Evolutionary conservation across 2,797 vertebrate genomes (phyloP), one percentile per base, ranked within the genome.

Genomic region (Cuniculus paca): DNA sequence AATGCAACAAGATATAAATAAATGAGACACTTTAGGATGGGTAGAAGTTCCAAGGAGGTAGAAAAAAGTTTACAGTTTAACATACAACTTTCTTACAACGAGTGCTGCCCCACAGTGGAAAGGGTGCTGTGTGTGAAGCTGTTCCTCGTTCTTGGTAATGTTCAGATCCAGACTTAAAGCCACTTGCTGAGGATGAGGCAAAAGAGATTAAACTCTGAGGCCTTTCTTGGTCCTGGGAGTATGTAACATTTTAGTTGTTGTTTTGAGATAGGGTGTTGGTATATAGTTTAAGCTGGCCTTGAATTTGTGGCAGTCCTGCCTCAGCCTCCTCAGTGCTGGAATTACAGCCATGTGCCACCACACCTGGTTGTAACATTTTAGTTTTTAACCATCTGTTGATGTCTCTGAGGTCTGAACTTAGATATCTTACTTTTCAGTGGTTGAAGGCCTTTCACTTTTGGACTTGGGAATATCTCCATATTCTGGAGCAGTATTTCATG

Each of bases 381-480:
- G n/a, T 87, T 94, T 75, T 34, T 92, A 70, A 74, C 16, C 50
- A 45, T 88, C 70, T 94, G 26, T 31, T 52, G 39, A 24, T 91
- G 20, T 79, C 54, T 93, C 16, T 75, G 34, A 93, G 83, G 28
- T 96, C 50, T 95, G 68, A 97, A 84, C 28, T 91, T 96, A 60
- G 72, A 54, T 96, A 0, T 97, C 86, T 97, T 98, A 75, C 97
- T 90, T 98, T 99, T 93, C 99, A 99, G 99, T 99, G 97, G 99
- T 99, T 2, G 99, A 99, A 98, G 99, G 99, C 92, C 98, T 99
- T 97, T 99, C 99, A 83, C 98, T 99, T 96, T 98, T 99, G 96
- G 99, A 99, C 92, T 98, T 99, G 92, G 99, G 99, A 58, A 99
- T 99, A 74, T 99, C 99, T 0, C 99, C 99, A 0, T 99, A 99